Evolutionary conservation across 2,888 invertebrate genomes (phyloP), one percentile per base, ranked within the genome.

Genomic region (Dusona sp.): DNA sequence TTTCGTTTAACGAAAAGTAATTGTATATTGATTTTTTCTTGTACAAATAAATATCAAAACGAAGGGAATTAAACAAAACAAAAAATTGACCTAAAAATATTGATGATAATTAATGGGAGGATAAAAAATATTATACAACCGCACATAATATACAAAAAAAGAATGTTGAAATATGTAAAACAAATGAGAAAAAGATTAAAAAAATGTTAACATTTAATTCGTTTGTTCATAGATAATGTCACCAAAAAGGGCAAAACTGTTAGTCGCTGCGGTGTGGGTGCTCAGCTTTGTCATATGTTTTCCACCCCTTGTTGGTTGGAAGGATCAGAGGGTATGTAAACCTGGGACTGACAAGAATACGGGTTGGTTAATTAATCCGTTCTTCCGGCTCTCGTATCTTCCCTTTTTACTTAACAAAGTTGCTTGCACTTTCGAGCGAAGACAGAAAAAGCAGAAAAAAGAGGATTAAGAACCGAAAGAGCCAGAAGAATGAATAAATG

Each of bases 251-350:
- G 98, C 98, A 22, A 98, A 98, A 94, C 95, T 97, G 78, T 95
- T 99, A 89, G 98, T 99, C 84, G 97, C 97, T 80, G 97, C 97
- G n/a, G 97, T 99, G 22, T 99, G 99, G 99, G 97, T 99, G 87
- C 96, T 99, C 80, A 98, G 99, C 83, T 99, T 99, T 94, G 97
- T 99, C 90, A 99, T 99, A 90, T 99, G 99, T 94, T 98, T 99
- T 93, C 99, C 99, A 65, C 99, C 99, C 3, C 95, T 99, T 81
- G 97, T 99, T 68, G 98, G 98, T 11, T 98, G 98, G 98, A 98
- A 98, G 93, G 98, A 97, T 94, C 94, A 95, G 92, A 95, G 95
- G 95, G 96, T 96, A 95, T 95, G 95, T 86, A 87, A 64, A 13
- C 67, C 57, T 36, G 16, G 29, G 48, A 13, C 38, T 48, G 38